Conservation (phyloP, 2,113 vertebrate species). For the Arizona elegans region DNA sequence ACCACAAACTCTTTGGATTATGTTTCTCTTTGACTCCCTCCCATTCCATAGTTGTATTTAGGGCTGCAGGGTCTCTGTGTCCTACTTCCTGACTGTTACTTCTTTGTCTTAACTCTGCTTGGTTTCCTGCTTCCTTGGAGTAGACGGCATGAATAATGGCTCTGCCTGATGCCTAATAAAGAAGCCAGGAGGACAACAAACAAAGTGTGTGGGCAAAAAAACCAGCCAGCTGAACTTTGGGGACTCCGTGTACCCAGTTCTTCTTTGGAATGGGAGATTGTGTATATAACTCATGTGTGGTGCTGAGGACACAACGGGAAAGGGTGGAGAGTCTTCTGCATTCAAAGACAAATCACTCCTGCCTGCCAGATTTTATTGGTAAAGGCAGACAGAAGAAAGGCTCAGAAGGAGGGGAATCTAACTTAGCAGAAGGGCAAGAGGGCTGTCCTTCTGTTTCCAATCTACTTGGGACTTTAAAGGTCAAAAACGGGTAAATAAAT, state of each 20-base stretch:
- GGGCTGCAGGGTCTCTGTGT: background rate
- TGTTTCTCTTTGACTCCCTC: background rate
- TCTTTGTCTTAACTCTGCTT: background rate
- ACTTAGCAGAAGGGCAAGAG: background rate
- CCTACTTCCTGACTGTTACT: background rate
- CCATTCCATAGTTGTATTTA: background rate
- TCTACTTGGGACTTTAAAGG: background rate
- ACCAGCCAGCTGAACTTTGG: background rate
- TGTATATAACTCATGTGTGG: background rate
- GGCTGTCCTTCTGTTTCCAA: background rate
- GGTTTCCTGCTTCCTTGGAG: background rate
- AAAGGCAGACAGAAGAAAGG: background rate
- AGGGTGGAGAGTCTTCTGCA: background rate
- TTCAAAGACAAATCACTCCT: background rate
- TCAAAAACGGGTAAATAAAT: background rate
- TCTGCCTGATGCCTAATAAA: background rate
- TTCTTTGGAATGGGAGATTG: background rate
- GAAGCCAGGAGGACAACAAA: background rate
- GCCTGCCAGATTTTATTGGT: background rate
- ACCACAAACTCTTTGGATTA: background rate
- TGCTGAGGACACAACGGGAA: background rate
- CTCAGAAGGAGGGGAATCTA: background rate
- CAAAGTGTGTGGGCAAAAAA: background rate
- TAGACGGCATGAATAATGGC: background rate
- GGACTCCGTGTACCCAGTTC: background rate